Conservation (phyloP, 2,888 invertebrate genomes). For the Syrista parreyssii region DNA sequence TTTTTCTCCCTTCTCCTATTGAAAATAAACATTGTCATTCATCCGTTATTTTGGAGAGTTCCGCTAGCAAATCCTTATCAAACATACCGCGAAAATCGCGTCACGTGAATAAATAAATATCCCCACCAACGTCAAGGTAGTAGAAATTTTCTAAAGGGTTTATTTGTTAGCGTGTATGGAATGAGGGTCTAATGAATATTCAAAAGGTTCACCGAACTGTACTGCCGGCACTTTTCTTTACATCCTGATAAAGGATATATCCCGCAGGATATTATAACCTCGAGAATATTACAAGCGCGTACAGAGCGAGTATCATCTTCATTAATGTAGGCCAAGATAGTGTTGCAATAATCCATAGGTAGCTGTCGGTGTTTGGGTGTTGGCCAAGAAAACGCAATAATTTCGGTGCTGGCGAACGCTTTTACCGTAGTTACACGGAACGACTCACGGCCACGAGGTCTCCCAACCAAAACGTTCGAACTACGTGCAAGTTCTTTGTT, state of each 20-base stretch:
- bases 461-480: background rate
- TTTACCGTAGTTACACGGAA: constrained; percentile 37
- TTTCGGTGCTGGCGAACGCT: constrained; percentile 45
- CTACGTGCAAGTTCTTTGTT: background rate
- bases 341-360: constrained; percentile 47
- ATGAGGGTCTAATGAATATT: background rate
- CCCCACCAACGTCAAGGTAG: background rate
- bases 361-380: constrained; percentile 38
- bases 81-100: background rate
- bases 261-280: background rate
- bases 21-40: background rate
- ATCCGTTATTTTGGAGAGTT: background rate
- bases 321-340: constrained; percentile 37
- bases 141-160: background rate
- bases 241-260: background rate
- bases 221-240: background rate
- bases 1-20: background rate
- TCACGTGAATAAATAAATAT: background rate
- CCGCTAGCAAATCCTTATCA: background rate
- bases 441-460: constrained; percentile 43
- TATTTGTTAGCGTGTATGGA: background rate
- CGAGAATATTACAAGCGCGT: background rate
- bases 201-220: background rate
- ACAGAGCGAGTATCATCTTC: background rate
- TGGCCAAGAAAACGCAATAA: constrained; percentile 53